Evolutionary conservation across 2,888 invertebrate genomes (phyloP).

Genomic region (Cosmorhoe ocellata): DNA sequence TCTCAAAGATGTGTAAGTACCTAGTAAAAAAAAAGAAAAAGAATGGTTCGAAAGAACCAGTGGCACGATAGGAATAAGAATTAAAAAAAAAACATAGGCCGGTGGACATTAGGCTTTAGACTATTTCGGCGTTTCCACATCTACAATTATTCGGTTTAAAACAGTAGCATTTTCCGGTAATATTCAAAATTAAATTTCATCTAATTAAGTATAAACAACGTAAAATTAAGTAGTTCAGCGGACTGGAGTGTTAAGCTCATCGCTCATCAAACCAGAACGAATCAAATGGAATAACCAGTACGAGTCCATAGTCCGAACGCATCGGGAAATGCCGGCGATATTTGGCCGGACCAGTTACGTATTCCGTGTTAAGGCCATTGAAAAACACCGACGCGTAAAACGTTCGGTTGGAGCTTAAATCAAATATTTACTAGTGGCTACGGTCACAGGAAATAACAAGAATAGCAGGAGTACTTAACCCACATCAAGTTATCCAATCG

Average conservation of each 20-base stretch:
- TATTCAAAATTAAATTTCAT: too few relatives aligned
- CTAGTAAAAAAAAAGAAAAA: too few relatives aligned
- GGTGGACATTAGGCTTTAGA: too few relatives aligned
- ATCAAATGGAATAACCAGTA: not conserved
- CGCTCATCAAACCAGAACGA: constrained; percentile 1
- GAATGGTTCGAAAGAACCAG: too few relatives aligned
- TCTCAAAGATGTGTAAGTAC: too few relatives aligned
- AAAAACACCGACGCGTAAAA: constrained; percentile 40
- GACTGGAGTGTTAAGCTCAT: not conserved
- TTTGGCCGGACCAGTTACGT: constrained; percentile 5
- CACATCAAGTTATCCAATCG: not conserved
- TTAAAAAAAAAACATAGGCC: too few relatives aligned
- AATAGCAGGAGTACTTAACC: not conserved
- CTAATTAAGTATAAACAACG: not conserved
- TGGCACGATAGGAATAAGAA: too few relatives aligned
- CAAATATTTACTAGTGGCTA: constrained; percentile 41
- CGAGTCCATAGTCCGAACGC: not conserved
- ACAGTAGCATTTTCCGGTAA: too few relatives aligned
- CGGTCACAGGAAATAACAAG: not conserved
- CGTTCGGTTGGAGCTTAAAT: constrained; percentile 37
- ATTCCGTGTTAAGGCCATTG: constrained; percentile 31
- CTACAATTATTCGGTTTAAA: too few relatives aligned
- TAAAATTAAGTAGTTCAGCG: not conserved
- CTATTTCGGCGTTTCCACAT: too few relatives aligned
- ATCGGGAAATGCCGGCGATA: not conserved